phyloP scores from a whole-genome alignment of 92 coral and sea anemone species.

The Phenganax stokvisi region DNA sequence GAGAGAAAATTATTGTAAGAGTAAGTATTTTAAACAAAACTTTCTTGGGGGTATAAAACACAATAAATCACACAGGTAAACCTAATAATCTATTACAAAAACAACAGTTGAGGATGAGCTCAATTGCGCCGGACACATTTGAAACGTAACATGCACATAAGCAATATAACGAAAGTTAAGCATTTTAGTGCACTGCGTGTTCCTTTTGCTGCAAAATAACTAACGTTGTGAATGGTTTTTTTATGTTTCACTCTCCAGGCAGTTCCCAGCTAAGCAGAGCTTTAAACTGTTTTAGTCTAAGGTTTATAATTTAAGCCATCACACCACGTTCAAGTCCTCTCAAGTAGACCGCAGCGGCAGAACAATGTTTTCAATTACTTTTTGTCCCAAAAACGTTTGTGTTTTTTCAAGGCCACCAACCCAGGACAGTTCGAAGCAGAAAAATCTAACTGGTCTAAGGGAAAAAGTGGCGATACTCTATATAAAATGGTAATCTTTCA shows the following conservation, averaged over 20 bases:
- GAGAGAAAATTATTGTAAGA: conserved; percentile 72
- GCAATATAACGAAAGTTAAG: no score
- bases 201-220: neutral
- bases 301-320: neutral
- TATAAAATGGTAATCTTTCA: conserved; percentile 62
- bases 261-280: neutral
- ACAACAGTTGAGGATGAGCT: no score
- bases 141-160: no score
- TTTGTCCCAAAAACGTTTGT: neutral
- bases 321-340: neutral
- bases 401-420: conserved; percentile 63
- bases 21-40: conserved; percentile 36
- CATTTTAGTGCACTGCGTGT: neutral
- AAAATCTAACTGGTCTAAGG: conserved; percentile 82
- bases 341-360: neutral
- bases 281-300: no score
- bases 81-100: no score
- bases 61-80: no score
- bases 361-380: no score
- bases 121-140: no score
- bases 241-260: neutral
- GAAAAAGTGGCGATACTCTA: conserved; percentile 71
- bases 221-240: no score
- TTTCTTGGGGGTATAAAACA: no score
- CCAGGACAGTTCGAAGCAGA: conserved; percentile 91